Evolutionary conservation across 2,888 invertebrate species (phyloP), one percentile per base, ranked within the genome.

Genomic region (Epinotia ramella): DNA sequence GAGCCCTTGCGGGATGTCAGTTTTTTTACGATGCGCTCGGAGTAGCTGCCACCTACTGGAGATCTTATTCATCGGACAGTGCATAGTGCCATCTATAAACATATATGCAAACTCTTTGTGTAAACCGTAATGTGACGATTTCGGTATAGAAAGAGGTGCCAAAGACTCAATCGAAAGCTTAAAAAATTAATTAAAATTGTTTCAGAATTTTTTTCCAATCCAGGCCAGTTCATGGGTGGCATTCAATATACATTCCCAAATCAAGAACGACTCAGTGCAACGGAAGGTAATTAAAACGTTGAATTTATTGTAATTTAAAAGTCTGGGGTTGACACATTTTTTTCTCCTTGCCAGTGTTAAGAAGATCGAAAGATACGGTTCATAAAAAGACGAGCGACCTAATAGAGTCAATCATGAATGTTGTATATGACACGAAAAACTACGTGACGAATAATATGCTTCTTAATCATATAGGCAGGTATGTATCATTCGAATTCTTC

Each of bases 341-440:
- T 12, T n/a, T 53, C n/a, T 53, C 7, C 53, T 13, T 53, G 13
- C n/a, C 53, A 53, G 53, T 53, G 53, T 53, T 53, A 53, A 13
- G 53, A 53, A 53, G n/a, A 53, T 53, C 53, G n/a, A 53, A 53
- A 53, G 53, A 16, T n/a, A 53, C 53, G n/a, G 53, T 53, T 53
- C 53, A 13, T 53, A 53, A 53, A 53, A 53, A 53, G 53, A 4
- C 53, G n/a, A 53, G 13, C 7, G 53, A 53, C 53, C n/a, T 53
- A 53, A 53, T 53, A 7, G 53, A 53, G n/a, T 53, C n/a, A n/a
- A 53, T 53, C 7, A 53, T 53, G 16, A 53, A 53, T 53, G n/a
- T 53, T n/a, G 53, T 53, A n/a, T 53, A 53, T 53, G 53, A 53
- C 6, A 53, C 53, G 53, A 53, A 53, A 13, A 53, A n/a, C 53